A percentile compares a stretch with the other conserved stretches of the same genome.
These are phyloP conservation scores for Theocolax elegans DNA, from an alignment of 1,140 invertebrate species.

Conservation along the genomic window DNA sequence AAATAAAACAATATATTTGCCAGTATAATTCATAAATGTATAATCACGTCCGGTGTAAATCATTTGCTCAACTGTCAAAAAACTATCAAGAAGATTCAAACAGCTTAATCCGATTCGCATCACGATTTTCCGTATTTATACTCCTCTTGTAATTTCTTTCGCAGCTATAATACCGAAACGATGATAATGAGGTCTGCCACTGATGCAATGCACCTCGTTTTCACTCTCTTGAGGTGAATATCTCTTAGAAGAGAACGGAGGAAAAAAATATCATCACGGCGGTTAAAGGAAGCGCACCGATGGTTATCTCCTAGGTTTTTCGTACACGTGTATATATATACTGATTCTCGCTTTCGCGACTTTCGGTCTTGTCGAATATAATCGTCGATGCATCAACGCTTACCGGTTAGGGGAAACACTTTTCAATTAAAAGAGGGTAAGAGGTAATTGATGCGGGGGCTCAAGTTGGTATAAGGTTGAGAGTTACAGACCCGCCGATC, in stretches of 20 bases:
- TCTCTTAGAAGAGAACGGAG: not conserved
- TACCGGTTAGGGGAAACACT: not conserved
- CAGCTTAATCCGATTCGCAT: constrained; percentile 38
- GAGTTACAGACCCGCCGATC: too few species aligned
- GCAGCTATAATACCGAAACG: constrained; percentile 27
- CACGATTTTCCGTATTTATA: constrained; percentile 24
- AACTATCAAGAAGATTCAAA: too few species aligned
- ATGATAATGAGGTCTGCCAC: constrained; percentile 31
- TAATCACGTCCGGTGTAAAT: too few species aligned
- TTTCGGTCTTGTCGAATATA: constrained; percentile 20
- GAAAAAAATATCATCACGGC: not conserved
- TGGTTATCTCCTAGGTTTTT: constrained; percentile 3
- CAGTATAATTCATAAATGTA: too few species aligned
- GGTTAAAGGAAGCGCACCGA: constrained; percentile 3
- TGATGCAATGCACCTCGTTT: constrained; percentile 14
- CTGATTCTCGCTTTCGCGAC: constrained; percentile 5
- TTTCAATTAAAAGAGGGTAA: constrained; percentile 10
- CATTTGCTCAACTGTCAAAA: too few species aligned
- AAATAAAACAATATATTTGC: too few species aligned
- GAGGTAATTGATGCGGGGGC: constrained; percentile 12
- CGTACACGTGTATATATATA: not conserved
- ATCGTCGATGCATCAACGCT: constrained; percentile 5
- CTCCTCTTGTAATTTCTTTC: constrained; percentile 11
- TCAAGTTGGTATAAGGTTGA: not conserved
- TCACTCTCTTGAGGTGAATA: constrained; percentile 8